Evolutionary conservation across 2,113 vertebrate genomes (phyloP).

Genomic region (Podarcis muralis): DNA sequence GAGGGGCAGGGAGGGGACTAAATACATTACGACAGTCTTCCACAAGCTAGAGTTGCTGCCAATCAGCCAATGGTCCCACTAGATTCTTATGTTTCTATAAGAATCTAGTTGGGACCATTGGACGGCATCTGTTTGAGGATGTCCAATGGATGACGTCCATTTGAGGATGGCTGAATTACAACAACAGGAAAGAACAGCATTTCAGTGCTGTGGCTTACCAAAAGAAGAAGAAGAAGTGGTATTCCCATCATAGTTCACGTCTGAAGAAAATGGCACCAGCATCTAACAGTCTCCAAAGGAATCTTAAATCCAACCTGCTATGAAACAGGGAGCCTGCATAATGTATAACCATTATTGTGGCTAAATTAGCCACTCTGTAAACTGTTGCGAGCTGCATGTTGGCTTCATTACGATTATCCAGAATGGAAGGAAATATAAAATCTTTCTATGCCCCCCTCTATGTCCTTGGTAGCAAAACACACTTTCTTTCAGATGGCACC

Average conservation of each 20-base stretch:
- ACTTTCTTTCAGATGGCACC: slow-evolving; percentile 43
- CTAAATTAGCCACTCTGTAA: slow-evolving; percentile 15
- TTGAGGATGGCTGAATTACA: neutral
- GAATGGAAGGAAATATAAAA: neutral
- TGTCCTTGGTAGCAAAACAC: neutral
- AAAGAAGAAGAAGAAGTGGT: neutral
- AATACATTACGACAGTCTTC: neutral
- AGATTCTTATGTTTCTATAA: no score
- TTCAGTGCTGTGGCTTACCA: neutral
- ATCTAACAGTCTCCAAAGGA: neutral
- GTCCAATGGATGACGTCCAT: neutral
- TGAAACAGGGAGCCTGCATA: neutral
- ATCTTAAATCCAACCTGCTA: neutral
- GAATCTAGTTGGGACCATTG: no score
- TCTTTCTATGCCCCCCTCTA: neutral
- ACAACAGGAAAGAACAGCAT: neutral
- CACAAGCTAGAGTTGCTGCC: no score
- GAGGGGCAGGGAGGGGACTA: neutral
- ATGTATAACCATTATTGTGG: neutral
- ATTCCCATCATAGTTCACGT: neutral
- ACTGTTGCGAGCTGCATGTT: neutral
- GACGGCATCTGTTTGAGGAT: neutral
- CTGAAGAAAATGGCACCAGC: neutral
- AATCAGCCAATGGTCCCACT: no score
- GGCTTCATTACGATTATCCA: slow-evolving; percentile 18